Evolutionary conservation across 1,140 invertebrate species (phyloP), one percentile per base, ranked within the genome.

Genomic region (Idris sp.): DNA sequence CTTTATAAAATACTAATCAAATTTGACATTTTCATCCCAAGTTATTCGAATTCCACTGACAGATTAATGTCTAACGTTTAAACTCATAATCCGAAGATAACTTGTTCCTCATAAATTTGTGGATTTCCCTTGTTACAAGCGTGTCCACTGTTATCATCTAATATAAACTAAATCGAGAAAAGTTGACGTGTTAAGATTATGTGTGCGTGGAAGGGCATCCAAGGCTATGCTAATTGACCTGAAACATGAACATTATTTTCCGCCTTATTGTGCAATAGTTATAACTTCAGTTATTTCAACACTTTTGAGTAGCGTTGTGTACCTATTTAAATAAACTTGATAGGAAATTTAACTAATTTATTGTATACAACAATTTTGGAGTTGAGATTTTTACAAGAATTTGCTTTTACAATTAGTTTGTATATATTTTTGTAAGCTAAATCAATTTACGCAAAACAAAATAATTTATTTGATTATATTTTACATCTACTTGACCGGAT

Each of bases 221-320:
- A 51, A 64, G 59, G 59, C 46, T 64, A 33, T 64, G 59, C 36
- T 51, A 64, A 38, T 54, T 65, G 40, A 38, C 48, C 13, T 65
- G 48, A 54, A 64, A 67, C 38, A 56, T 67, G 62, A 67, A 56
- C 62, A 56, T 56, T 48, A 53, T 67, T 40, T 67, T 67, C 62
- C 62, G 62, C 49, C 8, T 67, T 67, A 67, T 67, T 67, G 43
- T 56, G 33, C 28, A 65, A 65, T 65, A 46, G 56, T 54, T 54
- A 14, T 46, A 43, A 14, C 28, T n/a, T 44, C 40, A 41, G 43
- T 53, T 64, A 51, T 43, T 64, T 51, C 11, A 64, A 35, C 15
- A 51, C 0, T 43, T 51, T 64, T 48, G 13, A n/a, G n/a, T n/a
- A n/a, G n/a, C n/a, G n/a, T n/a, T n/a, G n/a, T n/a, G n/a, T n/a